Percentiles rank a stretch among this genome's conserved stretches.
Evolutionary conservation across 1,140 invertebrate species (phyloP).

Genomic region (Palaemon carinicauda): DNA sequence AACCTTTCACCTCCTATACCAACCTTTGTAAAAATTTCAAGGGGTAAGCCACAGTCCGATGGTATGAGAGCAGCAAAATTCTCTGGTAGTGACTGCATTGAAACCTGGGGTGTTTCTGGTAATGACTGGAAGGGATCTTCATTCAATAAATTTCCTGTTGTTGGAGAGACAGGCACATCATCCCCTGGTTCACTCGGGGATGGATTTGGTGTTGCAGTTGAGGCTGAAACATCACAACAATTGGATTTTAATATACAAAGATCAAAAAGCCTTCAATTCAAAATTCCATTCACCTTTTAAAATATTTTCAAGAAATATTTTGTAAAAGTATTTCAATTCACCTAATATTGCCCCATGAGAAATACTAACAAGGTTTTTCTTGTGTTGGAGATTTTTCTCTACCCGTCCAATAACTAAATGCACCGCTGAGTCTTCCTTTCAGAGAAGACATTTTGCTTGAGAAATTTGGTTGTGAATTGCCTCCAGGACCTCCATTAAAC

Average conservation of each 20-base stretch:
- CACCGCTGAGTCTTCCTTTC: slow-evolving; percentile 61
- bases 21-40: slow-evolving; percentile 87
- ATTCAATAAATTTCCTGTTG: slow-evolving; percentile 18
- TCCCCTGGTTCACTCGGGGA: slow-evolving; percentile 53
- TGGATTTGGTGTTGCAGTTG: slow-evolving; percentile 51
- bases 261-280: no score
- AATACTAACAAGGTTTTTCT: slow-evolving; percentile 52
- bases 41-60: slow-evolving; percentile 83
- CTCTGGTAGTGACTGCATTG: slow-evolving; percentile 41
- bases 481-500: slow-evolving; percentile 20
- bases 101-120: background rate
- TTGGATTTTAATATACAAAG: background rate
- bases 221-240: slow-evolving; percentile 11
- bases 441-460: slow-evolving; percentile 58
- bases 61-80: slow-evolving; percentile 62
- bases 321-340: no score
- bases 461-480: slow-evolving; percentile 44
- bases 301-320: no score
- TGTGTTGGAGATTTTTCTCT: slow-evolving; percentile 53
- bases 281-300: no score
- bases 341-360: no score
- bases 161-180: slow-evolving; percentile 46
- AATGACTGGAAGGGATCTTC: background rate
- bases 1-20: slow-evolving; percentile 1
- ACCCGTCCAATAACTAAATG: slow-evolving; percentile 61